phyloP scores from a whole-genome alignment of 1,140 invertebrate genomes.

The Dufourea novaeangliae region DNA sequence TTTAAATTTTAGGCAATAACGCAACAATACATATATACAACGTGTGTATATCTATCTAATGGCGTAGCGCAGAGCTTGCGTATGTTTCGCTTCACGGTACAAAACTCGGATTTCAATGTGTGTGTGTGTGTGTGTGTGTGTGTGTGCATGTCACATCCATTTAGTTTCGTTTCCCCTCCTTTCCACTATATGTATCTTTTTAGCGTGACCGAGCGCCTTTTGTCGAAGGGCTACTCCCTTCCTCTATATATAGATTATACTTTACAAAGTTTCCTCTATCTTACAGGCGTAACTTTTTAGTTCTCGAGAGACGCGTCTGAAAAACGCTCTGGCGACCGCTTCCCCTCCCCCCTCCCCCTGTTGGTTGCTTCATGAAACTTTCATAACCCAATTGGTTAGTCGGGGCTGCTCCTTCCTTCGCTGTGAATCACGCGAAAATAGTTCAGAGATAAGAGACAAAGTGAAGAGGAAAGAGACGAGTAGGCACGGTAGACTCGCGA shows the following conservation, averaged over 20 bases:
- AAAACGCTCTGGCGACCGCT: conserved; percentile 28
- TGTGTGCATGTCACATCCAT: no score
- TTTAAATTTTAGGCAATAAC: conserved; percentile 66
- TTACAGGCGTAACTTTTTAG: conserved; percentile 51
- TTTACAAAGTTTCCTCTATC: conserved; percentile 47
- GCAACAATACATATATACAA: conserved; percentile 66
- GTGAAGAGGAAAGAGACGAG: neutral
- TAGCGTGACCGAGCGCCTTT: conserved; percentile 10
- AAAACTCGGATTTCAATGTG: conserved; percentile 66
- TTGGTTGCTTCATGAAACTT: neutral
- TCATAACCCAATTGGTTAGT: neutral
- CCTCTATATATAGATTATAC: neutral
- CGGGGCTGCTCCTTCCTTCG: no score
- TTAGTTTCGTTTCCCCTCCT: conserved; percentile 16
- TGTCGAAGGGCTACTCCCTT: neutral
- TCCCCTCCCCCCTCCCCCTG: neutral
- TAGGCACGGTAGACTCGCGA: no score
- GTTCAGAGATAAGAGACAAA: no score
- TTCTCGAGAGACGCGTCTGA: conserved; percentile 40
- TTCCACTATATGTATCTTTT: neutral
- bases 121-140: no score
- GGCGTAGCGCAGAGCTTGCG: conserved; percentile 51
- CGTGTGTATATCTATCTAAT: conserved; percentile 52
- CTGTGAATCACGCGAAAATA: neutral
- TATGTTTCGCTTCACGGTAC: conserved; percentile 62